Evolutionary conservation across 1,140 invertebrate genomes (phyloP).

Genomic region (Sinella curviseta): DNA sequence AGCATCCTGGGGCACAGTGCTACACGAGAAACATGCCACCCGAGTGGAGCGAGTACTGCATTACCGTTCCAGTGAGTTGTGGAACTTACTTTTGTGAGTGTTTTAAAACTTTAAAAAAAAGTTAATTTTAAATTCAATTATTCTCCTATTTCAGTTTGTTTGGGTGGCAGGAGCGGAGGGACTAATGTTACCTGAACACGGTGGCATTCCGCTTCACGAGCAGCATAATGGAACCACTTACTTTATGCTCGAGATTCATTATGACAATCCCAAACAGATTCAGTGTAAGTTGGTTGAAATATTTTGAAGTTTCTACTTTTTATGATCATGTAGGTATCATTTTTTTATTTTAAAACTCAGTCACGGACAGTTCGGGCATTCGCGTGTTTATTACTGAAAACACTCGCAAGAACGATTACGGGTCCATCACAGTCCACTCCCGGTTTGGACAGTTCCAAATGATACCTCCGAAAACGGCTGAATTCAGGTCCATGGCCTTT

Average conservation of each 20-base stretch:
- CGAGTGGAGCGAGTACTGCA: conserved; percentile 71
- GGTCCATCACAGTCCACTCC: conserved; percentile 76
- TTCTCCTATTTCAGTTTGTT: too few species aligned
- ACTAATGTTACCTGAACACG: conserved; percentile 76
- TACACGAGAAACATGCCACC: conserved; percentile 69
- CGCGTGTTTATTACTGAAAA: conserved; percentile 73
- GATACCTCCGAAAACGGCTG: conserved; percentile 72
- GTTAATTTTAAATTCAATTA: too few species aligned
- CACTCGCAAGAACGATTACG: conserved; percentile 72
- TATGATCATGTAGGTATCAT: background rate
- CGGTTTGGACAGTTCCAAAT: conserved; percentile 76
- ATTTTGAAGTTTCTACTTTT: conserved; percentile 16
- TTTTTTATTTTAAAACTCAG: conserved; percentile 53
- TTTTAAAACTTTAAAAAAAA: too few species aligned
- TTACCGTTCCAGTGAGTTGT: conserved; percentile 73
- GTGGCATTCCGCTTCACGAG: conserved; percentile 78
- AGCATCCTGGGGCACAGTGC: conserved; percentile 66
- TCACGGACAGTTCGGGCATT: conserved; percentile 76
- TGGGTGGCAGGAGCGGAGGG: conserved; percentile 80
- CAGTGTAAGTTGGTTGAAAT: too few species aligned
- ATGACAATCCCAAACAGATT: conserved; percentile 72
- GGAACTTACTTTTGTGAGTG: too few species aligned
- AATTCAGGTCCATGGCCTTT: conserved; percentile 74
- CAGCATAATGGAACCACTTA: conserved; percentile 67
- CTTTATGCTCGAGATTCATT: conserved; percentile 87